Evolutionary conservation across 2,797 vertebrate species (phyloP), one percentile per base, ranked within the genome.

Genomic region (Acipenser oxyrinchus): DNA sequence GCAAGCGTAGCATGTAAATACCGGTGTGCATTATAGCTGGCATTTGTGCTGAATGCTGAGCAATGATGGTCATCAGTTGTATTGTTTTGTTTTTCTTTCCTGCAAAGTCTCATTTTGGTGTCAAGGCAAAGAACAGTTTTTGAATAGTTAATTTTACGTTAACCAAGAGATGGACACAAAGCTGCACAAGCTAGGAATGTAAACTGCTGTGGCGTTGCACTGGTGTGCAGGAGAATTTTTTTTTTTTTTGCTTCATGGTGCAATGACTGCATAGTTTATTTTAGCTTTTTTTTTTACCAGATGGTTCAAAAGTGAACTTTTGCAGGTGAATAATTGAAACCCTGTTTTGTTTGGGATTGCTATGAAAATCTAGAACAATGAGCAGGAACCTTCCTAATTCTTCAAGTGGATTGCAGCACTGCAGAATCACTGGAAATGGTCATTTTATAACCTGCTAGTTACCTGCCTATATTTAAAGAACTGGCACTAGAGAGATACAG

Each of bases 21-120:
- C 79, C 77, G 76, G 81, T 71, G 75, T 80, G 79, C 76, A 80
- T 81, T 77, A 81, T 74, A 70, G 58, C 10, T 69, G 72, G 72
- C 73, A 49, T 77, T 77, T 73, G 37, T 81, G 8, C 79, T 78
- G 82, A 81, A 83, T 78, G 80, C 79, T 77, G 62, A 87, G 83
- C 81, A 75, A 68, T 76, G 73, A 81, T 85, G 84, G 10, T 58
- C 11, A 58, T n/a, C 83, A 79, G 18, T 55, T 37, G 3, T 37
- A 4, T 37, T 37, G 3, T 37, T 37, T 37, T 37, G 3, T 37
- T 37, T 37, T 37, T 37, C 5, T 37, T 58, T 49, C 52, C 64
- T 65, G 70, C 63, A 65, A 53, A 48, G 18, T 10, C 37, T 51
- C 48, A n/a, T 15, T 48, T n/a, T 62, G 66, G 59, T 68, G 66